phyloP scores from a whole-genome alignment of 2,888 invertebrate species.

The Xestia rhomboidea region DNA sequence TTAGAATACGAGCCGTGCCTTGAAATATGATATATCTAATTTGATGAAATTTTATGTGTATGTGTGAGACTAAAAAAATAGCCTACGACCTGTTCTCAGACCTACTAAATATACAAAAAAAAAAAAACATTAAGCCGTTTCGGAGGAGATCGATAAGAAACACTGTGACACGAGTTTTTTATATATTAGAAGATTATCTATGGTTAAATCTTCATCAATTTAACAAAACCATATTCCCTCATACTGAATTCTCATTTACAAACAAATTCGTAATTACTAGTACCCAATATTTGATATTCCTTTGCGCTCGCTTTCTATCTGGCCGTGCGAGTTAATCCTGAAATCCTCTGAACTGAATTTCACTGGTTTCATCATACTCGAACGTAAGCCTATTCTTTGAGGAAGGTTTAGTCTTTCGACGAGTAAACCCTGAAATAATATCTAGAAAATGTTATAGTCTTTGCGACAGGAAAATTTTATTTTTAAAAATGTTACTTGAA shows the following conservation, averaged over 20 bases:
- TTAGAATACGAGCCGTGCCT: no score
- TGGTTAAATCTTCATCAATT: not conserved
- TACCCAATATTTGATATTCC: constrained; percentile 25
- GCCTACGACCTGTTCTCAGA: no score
- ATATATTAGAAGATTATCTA: no score
- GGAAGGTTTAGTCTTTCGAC: constrained; percentile 33
- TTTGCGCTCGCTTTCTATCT: constrained; percentile 24
- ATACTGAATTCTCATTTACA: constrained; percentile 1
- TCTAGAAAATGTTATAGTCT: constrained; percentile 35
- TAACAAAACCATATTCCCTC: not conserved
- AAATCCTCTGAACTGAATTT: constrained; percentile 49
- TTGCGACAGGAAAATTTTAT: constrained; percentile 31
- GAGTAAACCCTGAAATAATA: constrained; percentile 44
- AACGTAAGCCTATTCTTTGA: constrained; percentile 50
- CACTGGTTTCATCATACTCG: constrained; percentile 44
- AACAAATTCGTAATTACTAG: constrained; percentile 20
- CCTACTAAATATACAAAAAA: no score
- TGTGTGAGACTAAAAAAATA: no score
- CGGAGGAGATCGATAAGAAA: no score
- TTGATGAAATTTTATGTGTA: no score
- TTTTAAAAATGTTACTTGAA: constrained; percentile 17
- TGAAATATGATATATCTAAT: no score
- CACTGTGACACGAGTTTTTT: no score
- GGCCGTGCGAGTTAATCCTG: constrained; percentile 44
- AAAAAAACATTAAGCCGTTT: no score